Evolutionary conservation across 1,140 invertebrate species (phyloP).

Genomic region (Proctacanthus coquilletti): DNA sequence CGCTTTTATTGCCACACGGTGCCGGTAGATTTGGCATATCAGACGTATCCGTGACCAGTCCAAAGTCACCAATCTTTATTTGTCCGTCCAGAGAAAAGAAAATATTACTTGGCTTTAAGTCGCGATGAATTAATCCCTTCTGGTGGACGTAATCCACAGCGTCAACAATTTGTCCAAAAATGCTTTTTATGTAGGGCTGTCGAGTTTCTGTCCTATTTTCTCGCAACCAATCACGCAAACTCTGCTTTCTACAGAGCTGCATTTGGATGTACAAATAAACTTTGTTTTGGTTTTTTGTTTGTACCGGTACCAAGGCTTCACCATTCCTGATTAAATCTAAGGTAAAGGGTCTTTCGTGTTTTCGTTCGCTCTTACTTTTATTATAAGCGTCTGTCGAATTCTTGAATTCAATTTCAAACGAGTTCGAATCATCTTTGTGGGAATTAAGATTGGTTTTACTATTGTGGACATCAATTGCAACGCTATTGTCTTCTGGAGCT

Average conservation of each 20-base stretch:
- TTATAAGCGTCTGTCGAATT: too few species aligned
- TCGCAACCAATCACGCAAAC: constrained; percentile 78
- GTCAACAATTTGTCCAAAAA: constrained; percentile 85
- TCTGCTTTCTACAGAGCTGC: constrained; percentile 83
- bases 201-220: constrained; percentile 29
- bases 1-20: constrained; percentile 17
- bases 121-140: constrained; percentile 81
- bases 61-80: constrained; percentile 95
- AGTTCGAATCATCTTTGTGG: constrained; percentile 10
- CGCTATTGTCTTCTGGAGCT: background rate
- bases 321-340: constrained; percentile 23
- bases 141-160: constrained; percentile 92
- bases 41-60: constrained; percentile 73
- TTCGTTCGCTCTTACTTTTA: constrained; percentile 5
- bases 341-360: constrained; percentile 12
- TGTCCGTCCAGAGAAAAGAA: constrained; percentile 81
- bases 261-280: constrained; percentile 92
- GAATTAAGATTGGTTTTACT: background rate
- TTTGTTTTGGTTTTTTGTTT: constrained; percentile 21
- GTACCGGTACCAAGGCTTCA: constrained; percentile 14
- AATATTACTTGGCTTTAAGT: constrained; percentile 94
- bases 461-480: too few species aligned
- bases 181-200: constrained; percentile 40
- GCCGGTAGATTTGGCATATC: constrained; percentile 38
- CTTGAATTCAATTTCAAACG: constrained; percentile 28